Conservation (phyloP, 2,888 invertebrate genomes). For the Ophonus ardosiacus region DNA sequence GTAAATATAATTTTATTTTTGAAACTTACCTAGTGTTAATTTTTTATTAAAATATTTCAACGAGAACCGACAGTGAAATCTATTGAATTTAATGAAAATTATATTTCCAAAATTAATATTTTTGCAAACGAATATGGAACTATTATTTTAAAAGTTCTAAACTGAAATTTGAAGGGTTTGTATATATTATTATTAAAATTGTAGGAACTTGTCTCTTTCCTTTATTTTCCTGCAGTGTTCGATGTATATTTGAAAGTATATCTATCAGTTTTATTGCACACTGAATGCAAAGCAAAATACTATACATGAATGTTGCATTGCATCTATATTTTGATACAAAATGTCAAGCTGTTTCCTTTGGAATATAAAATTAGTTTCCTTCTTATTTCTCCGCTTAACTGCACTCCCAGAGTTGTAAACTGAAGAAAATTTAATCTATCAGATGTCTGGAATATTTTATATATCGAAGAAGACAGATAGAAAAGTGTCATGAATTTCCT, state of each 20-base stretch:
- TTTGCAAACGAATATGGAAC: too few relatives aligned
- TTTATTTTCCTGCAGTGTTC: too few relatives aligned
- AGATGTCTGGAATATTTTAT: conserved; percentile 56
- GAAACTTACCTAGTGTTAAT: too few relatives aligned
- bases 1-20: too few relatives aligned
- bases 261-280: not conserved
- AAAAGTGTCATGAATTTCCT: conserved; percentile 58
- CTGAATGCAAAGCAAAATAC: not conserved
- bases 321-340: conserved; percentile 10
- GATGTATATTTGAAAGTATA: not conserved
- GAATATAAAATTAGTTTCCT: conserved; percentile 56
- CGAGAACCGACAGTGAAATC: too few relatives aligned
- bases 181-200: too few relatives aligned
- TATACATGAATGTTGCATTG: not conserved
- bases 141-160: too few relatives aligned
- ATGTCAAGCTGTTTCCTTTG: not conserved
- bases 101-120: too few relatives aligned
- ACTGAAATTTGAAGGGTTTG: too few relatives aligned
- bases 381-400: conserved; percentile 13
- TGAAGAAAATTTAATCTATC: conserved; percentile 59
- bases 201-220: too few relatives aligned
- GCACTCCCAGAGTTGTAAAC: conserved; percentile 46
- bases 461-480: conserved; percentile 49
- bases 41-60: too few relatives aligned
- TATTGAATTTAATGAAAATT: too few relatives aligned